phyloP scores from a whole-genome alignment of 2,888 invertebrate genomes.

The Leptopilina drosophilae region DNA sequence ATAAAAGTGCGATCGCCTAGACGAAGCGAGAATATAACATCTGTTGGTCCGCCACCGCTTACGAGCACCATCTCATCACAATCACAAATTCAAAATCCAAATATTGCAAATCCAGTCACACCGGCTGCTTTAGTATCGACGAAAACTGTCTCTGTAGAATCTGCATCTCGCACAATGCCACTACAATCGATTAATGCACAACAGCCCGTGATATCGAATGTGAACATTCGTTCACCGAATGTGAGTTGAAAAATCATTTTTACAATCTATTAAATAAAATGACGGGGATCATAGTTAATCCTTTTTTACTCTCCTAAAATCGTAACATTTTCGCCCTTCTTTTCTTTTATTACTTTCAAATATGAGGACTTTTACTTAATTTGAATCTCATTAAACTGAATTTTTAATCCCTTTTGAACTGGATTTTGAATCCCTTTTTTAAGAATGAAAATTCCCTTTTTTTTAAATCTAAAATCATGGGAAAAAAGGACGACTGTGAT shows the following conservation, averaged over 20 bases:
- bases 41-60: constrained; percentile 14
- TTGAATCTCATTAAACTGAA: too few relatives aligned
- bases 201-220: constrained; percentile 43
- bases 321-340: too few relatives aligned
- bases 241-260: background rate
- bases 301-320: too few relatives aligned
- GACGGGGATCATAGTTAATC: too few relatives aligned
- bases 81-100: constrained; percentile 22
- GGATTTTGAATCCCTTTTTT: too few relatives aligned
- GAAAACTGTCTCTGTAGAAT: constrained; percentile 49
- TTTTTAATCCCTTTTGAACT: too few relatives aligned
- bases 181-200: constrained; percentile 41
- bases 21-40: constrained; percentile 57
- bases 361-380: too few relatives aligned
- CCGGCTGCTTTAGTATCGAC: constrained; percentile 45
- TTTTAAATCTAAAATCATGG: too few relatives aligned
- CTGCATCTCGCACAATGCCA: constrained; percentile 46
- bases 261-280: too few relatives aligned
- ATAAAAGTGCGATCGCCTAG: constrained; percentile 72
- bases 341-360: too few relatives aligned
- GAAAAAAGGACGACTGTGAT: too few relatives aligned
- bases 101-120: constrained; percentile 37
- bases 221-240: constrained; percentile 46
- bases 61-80: background rate
- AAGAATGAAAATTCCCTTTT: too few relatives aligned